phyloP scores from a whole-genome alignment of 35 echinoderm and acorn worm genomes.

The Anneissia japonica region DNA sequence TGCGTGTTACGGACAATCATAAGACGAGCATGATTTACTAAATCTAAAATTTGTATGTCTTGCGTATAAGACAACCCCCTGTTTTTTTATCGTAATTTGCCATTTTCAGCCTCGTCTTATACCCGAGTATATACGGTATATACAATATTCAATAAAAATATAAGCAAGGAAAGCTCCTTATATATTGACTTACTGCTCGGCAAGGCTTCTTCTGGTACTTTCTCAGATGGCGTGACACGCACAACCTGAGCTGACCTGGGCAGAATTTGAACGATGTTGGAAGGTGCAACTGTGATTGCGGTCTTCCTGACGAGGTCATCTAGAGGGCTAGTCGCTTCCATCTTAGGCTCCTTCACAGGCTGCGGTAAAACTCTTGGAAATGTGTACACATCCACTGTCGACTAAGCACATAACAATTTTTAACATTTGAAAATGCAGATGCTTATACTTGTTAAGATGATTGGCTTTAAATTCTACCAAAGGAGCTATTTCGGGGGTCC shows the following conservation, averaged over 20 bases:
- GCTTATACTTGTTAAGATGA: background rate
- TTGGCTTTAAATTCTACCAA: too few relatives aligned
- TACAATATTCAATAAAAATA: too few relatives aligned
- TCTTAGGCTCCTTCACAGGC: background rate
- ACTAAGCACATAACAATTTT: slow-evolving; percentile 27
- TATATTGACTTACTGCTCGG: slow-evolving; percentile 46
- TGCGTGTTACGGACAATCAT: too few relatives aligned
- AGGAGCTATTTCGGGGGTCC: too few relatives aligned
- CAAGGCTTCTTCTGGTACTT: slow-evolving; percentile 72
- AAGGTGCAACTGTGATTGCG: background rate
- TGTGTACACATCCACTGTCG: slow-evolving; percentile 73
- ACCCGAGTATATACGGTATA: too few relatives aligned
- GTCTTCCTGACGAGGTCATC: background rate
- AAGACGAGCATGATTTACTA: too few relatives aligned
- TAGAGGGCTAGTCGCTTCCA: background rate
- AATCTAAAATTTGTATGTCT: too few relatives aligned
- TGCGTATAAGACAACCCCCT: too few relatives aligned
- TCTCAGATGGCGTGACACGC: slow-evolving; percentile 42
- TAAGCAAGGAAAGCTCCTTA: too few relatives aligned
- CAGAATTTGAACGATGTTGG: slow-evolving; percentile 16
- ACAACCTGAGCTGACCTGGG: slow-evolving; percentile 60
- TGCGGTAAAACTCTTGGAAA: slow-evolving; percentile 37
- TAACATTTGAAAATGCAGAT: background rate
- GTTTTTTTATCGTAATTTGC: too few relatives aligned
- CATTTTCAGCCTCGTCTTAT: too few relatives aligned